Evolutionary conservation across 2,888 invertebrate genomes (phyloP).

Genomic region (Hypomecis atomaria): DNA sequence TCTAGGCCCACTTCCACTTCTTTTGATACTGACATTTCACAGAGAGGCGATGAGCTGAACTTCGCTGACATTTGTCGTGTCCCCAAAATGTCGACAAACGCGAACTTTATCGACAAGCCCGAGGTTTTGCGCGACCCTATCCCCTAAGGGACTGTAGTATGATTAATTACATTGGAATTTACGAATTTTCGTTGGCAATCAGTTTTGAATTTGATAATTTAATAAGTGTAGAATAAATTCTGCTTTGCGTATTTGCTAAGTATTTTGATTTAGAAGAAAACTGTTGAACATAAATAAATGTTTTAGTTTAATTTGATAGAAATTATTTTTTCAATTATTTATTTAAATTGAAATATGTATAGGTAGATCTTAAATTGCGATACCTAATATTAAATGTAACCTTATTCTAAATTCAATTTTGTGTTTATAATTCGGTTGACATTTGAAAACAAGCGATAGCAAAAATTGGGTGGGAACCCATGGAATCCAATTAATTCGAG

Average conservation of each 20-base stretch:
- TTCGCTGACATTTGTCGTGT: slow-evolving; percentile 21
- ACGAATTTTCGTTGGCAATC: slow-evolving; percentile 52
- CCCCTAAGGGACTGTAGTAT: slow-evolving; percentile 48
- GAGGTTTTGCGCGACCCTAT: slow-evolving; percentile 33
- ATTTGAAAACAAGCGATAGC: slow-evolving; percentile 54
- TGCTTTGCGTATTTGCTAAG: slow-evolving; percentile 36
- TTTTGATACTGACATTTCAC: slow-evolving; percentile 1
- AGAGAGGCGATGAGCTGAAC: background rate
- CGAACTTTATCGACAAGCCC: slow-evolving; percentile 34
- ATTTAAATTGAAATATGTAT: no score
- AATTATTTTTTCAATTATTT: no score
- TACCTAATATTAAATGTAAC: no score
- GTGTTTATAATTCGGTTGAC: slow-evolving; percentile 41
- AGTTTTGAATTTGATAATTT: slow-evolving; percentile 54
- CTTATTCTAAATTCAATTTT: slow-evolving; percentile 12
- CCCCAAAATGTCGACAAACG: slow-evolving; percentile 16
- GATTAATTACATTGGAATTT: slow-evolving; percentile 62
- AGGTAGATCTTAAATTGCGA: no score
- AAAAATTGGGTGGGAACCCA: slow-evolving; percentile 60
- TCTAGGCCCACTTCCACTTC: no score
- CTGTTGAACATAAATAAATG: background rate
- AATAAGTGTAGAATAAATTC: slow-evolving; percentile 44
- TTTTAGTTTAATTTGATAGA: no score
- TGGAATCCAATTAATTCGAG: slow-evolving; percentile 73
- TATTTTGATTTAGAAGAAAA: slow-evolving; percentile 19